phyloP scores from a whole-genome alignment of 2,888 invertebrate genomes.

The Orthonevra nobilis region DNA sequence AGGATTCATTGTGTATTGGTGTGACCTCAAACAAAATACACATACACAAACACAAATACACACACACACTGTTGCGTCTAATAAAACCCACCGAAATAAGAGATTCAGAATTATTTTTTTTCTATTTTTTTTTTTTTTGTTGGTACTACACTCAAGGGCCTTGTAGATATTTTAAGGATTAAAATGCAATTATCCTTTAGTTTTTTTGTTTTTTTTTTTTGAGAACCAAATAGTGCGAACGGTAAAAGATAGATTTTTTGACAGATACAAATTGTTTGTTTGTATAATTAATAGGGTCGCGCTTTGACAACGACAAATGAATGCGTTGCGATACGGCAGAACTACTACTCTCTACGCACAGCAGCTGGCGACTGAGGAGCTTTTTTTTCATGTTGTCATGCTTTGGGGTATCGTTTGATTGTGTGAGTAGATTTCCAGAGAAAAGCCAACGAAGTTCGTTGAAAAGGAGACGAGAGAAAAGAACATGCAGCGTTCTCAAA shows the following conservation, averaged over 20 bases:
- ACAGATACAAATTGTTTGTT: conserved; percentile 20
- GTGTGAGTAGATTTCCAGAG: conserved; percentile 39
- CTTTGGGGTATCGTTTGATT: conserved; percentile 47
- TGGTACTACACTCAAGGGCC: no score
- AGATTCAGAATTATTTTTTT: no score
- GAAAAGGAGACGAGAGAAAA: conserved; percentile 36
- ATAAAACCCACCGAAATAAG: no score
- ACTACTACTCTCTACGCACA: conserved; percentile 78
- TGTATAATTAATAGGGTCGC: conserved; percentile 55
- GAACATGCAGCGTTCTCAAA: conserved; percentile 56
- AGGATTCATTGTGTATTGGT: no score
- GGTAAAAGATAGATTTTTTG: no score
- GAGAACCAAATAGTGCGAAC: not conserved
- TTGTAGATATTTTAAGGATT: no score
- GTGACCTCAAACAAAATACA: no score
- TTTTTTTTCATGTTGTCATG: conserved; percentile 73
- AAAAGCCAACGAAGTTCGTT: not conserved
- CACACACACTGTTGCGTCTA: no score
- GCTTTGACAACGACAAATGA: conserved; percentile 14
- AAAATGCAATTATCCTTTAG: no score
- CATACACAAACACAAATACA: no score
- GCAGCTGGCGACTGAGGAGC: conserved; percentile 79
- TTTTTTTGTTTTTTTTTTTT: no score
- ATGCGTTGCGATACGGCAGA: conserved; percentile 43
- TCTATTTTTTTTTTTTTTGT: no score